phyloP scores from a whole-genome alignment of 2,888 invertebrate species.

The Ceratothoa steindachneri region DNA sequence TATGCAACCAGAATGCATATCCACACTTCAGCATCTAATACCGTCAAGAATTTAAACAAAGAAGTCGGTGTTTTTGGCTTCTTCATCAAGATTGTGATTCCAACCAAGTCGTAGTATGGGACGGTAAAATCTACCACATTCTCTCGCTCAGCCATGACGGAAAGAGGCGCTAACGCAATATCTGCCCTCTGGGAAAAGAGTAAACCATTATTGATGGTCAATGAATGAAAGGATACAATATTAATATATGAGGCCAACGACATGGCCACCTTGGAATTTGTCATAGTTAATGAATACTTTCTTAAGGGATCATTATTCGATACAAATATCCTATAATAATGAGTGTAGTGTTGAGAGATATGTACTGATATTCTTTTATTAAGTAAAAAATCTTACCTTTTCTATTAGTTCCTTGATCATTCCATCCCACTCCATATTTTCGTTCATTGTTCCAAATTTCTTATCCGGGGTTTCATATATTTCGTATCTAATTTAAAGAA shows the following conservation, averaged over 20 bases:
- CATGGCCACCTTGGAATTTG: too few relatives aligned
- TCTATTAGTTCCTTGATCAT: constrained; percentile 75
- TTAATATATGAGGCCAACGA: too few relatives aligned
- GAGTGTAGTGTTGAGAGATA: too few relatives aligned
- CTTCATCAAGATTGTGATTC: constrained; percentile 92
- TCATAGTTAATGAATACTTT: too few relatives aligned
- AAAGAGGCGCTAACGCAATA: constrained; percentile 86
- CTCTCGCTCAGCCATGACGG: constrained; percentile 95
- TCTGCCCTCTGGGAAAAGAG: constrained; percentile 66
- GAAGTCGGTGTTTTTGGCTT: constrained; percentile 78
- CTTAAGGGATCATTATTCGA: too few relatives aligned
- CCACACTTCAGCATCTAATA: constrained; percentile 94
- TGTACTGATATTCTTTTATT: too few relatives aligned
- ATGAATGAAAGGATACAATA: too few relatives aligned
- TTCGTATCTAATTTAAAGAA: constrained; percentile 61
- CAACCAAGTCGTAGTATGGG: constrained; percentile 95
- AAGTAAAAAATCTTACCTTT: constrained; percentile 57
- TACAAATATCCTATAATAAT: too few relatives aligned
- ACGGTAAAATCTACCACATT: constrained; percentile 94
- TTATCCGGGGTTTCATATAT: constrained; percentile 74
- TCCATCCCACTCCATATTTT: constrained; percentile 74
- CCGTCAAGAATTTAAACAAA: constrained; percentile 92
- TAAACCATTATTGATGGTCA: too few relatives aligned
- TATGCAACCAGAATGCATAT: constrained; percentile 90
- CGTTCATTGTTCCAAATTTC: constrained; percentile 83